Evolutionary conservation across 1,140 invertebrate genomes (phyloP), one percentile per base, ranked within the genome.

Genomic region (Atta texana): DNA sequence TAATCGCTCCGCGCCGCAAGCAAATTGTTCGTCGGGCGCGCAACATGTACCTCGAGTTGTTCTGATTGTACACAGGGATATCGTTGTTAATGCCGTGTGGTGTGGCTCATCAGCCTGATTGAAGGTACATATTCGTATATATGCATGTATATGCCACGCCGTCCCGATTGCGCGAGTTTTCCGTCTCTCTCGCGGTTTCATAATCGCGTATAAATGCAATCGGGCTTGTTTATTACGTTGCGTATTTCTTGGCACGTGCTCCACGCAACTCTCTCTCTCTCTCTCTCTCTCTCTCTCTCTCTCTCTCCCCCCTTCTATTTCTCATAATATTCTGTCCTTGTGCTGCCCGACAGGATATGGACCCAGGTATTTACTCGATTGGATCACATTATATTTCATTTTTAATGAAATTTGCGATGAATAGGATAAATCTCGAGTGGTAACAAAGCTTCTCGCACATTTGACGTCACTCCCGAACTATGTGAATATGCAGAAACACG

Each of bases 281-380:
- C 14, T 34, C 8, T n/a, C 2, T 34, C 8, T 34, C 18, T 34
- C 59, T 24, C 21, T 24, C 21, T 24, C 21, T 24, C 21, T 18
- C 61, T 5, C 61, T 63, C 0, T 31, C 24, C 1, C 10, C 14
- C 61, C 24, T 44, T 44, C 12, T 61, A 16, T 75, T 68, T 24
- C 18, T 51, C 34, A 72, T 53, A 0, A 59, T 87, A 24, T 53
- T 86, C 34, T 82, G 34, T 77, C 16, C 72, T 86, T 71, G 76
- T 84, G 92, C 93, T 68, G 88, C 87, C 21, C 88, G 87, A 34
- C 85, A 90, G 72, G 81, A 92, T 34, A 94, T 94, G 93, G 93
- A 94, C 87, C 89, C 93, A 94, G 93, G 93, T 94, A 94, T 89
- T 90, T 86, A 28, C 5, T 24, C 8, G 14, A 69, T 21, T 0